Percentiles rank a stretch among this genome's conserved stretches.
These are phyloP conservation scores for Aphodius granarius DNA, from an alignment of 2,888 invertebrate species.

Conservation along the genomic window DNA sequence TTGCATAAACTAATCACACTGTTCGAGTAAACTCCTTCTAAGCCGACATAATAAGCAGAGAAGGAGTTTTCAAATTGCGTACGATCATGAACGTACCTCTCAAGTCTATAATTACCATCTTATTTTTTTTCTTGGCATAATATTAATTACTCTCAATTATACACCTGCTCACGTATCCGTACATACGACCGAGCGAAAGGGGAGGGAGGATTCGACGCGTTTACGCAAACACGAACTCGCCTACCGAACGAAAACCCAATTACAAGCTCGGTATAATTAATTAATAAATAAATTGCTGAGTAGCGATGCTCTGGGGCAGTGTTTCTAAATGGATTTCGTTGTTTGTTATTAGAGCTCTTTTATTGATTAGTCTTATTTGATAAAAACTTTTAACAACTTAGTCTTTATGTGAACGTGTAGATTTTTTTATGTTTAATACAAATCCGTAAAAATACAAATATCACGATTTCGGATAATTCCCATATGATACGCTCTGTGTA, in stretches of 20 bases:
- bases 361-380: too few relatives aligned
- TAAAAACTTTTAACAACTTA: too few relatives aligned
- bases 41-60: not conserved
- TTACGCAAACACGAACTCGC: not conserved
- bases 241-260: not conserved
- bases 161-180: not conserved
- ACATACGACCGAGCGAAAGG: not conserved
- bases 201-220: not conserved
- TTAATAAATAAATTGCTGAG: not conserved
- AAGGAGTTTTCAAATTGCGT: not conserved
- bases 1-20: not conserved
- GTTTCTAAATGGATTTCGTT: not conserved
- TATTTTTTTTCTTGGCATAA: not conserved
- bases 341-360: too few relatives aligned
- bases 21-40: not conserved
- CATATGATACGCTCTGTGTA: too few relatives aligned
- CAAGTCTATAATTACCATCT: not conserved
- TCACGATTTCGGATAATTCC: too few relatives aligned
- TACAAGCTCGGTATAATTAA: not conserved
- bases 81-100: not conserved
- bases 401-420: too few relatives aligned
- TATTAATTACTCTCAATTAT: not conserved
- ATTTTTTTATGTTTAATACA: too few relatives aligned
- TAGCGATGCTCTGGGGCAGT: not conserved
- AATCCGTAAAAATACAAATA: too few relatives aligned